Evolutionary conservation across 2,888 invertebrate species (phyloP).

Genomic region (Mycogona germanica): DNA sequence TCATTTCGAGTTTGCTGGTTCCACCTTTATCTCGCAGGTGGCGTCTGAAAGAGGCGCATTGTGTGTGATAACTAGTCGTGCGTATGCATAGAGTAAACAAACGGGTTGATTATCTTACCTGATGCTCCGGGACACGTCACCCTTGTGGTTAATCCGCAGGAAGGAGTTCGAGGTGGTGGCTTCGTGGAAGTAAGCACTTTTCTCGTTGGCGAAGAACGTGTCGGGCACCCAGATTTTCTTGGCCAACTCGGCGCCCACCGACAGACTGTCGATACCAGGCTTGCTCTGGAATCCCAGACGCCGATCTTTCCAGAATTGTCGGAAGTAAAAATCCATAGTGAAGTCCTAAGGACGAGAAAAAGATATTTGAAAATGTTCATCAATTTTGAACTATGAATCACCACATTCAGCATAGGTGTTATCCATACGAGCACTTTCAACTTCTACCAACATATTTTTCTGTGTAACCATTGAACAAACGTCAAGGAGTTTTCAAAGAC

Average conservation of each 20-base stretch:
- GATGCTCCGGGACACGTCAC: slow-evolving; percentile 89
- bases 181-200: slow-evolving; percentile 99
- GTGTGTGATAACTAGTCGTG: no score
- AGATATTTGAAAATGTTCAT: not conserved
- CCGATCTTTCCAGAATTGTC: slow-evolving; percentile 97
- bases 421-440: no score
- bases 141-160: slow-evolving; percentile 89
- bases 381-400: no score
- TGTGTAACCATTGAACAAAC: no score
- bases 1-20: no score
- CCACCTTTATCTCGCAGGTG: no score
- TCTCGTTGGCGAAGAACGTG: slow-evolving; percentile 99
- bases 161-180: slow-evolving; percentile 99
- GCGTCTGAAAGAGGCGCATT: no score
- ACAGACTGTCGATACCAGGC: slow-evolving; percentile 77
- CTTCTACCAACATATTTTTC: no score
- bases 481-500: no score
- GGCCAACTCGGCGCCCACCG: slow-evolving; percentile 89
- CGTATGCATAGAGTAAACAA: not conserved
- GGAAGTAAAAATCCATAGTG: slow-evolving; percentile 97
- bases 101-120: slow-evolving; percentile 58
- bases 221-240: slow-evolving; percentile 99
- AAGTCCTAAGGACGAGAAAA: slow-evolving; percentile 54
- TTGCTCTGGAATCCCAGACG: slow-evolving; percentile 84
- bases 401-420: no score